A percentile compares a stretch with the other conserved stretches of the same genome.
Conservation (phyloP, 2,113 vertebrate genomes). For the Ophiodon elongatus region DNA sequence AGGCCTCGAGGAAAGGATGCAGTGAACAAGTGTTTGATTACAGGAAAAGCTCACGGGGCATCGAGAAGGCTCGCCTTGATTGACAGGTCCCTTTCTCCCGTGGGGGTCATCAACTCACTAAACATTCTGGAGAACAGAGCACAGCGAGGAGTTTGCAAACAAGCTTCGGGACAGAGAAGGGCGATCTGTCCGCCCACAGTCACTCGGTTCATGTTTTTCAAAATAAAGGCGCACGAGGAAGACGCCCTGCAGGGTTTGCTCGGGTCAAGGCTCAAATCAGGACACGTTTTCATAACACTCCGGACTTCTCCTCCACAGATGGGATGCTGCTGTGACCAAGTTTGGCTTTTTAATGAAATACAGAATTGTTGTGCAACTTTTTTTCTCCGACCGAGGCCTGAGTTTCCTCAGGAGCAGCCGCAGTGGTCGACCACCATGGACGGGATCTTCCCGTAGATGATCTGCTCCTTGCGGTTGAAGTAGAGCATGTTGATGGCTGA, state of each 20-base stretch:
- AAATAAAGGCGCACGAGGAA: slow-evolving; percentile 58
- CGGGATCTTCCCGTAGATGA: slow-evolving; percentile 98
- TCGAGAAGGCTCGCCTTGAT: background rate
- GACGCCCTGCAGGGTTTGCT: slow-evolving; percentile 65
- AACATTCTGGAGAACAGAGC: slow-evolving; percentile 12
- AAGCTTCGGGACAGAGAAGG: slow-evolving; percentile 8
- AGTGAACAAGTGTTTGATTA: background rate
- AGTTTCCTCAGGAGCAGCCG: slow-evolving; percentile 91
- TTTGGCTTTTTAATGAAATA: background rate
- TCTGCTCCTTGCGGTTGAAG: slow-evolving; percentile 98
- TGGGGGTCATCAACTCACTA: background rate
- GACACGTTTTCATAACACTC: slow-evolving; percentile 41
- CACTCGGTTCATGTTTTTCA: slow-evolving; percentile 74
- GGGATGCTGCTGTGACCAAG: background rate
- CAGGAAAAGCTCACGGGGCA: background rate
- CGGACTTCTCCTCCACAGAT: background rate
- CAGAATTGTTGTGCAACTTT: background rate
- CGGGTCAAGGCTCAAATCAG: slow-evolving; percentile 67
- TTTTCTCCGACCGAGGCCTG: no score
- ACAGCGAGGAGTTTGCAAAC: slow-evolving; percentile 57
- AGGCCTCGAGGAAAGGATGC: background rate
- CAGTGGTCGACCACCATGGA: slow-evolving; percentile 99
- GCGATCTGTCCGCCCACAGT: slow-evolving; percentile 31
- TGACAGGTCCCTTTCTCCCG: background rate
- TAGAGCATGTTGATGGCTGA: slow-evolving; percentile 99